These are phyloP conservation scores for Colinus virginianus DNA, from an alignment of 2,113 vertebrate genomes.

Conservation along the genomic window DNA sequence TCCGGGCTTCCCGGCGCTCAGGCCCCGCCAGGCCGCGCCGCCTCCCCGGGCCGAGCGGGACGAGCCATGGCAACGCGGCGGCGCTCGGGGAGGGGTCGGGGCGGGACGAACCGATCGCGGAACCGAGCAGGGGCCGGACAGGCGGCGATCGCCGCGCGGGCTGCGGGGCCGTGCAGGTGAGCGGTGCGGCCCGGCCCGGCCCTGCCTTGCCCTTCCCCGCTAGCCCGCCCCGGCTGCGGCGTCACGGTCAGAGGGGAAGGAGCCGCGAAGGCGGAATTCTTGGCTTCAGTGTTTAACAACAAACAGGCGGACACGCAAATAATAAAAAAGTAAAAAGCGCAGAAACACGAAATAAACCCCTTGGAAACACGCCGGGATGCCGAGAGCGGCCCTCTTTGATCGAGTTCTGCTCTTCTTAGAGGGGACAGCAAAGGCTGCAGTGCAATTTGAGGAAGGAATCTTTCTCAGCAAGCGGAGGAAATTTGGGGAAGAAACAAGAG, in stretches of 20 bases:
- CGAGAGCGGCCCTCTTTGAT: neutral
- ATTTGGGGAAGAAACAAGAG: neutral
- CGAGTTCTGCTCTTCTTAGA: neutral
- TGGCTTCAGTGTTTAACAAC: neutral
- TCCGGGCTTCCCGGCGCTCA: neutral
- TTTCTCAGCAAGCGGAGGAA: neutral
- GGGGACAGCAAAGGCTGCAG: neutral
- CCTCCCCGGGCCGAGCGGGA: neutral
- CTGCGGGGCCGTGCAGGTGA: neutral
- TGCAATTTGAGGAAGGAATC: neutral
- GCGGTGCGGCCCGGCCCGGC: neutral
- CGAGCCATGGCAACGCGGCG: slow-evolving; percentile 32
- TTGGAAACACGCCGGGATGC: fast-evolving
- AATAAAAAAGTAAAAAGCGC: neutral
- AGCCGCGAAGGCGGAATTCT: fast-evolving
- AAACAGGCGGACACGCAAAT: neutral
- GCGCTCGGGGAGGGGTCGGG: neutral
- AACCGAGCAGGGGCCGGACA: too few species aligned
- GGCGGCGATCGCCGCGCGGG: too few species aligned
- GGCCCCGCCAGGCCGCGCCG: neutral
- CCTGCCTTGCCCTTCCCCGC: neutral
- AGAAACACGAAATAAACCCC: neutral
- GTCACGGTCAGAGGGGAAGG: neutral
- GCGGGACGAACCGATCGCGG: too few species aligned
- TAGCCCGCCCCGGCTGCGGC: neutral